Conservation (phyloP, 2,797 vertebrate genomes). For the Lutjanus campechanus region DNA sequence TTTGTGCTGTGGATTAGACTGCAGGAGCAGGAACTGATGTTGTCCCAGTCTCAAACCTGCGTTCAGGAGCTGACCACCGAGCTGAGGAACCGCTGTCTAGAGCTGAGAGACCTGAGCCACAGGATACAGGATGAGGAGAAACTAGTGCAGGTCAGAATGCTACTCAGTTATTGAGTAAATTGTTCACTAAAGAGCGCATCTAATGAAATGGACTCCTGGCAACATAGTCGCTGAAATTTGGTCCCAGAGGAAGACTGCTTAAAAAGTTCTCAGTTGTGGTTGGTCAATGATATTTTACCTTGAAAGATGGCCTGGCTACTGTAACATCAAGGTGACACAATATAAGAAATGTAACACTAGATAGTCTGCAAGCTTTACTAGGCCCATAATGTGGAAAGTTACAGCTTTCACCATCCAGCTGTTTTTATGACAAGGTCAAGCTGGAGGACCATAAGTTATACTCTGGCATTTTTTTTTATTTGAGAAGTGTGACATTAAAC, state of each 20-base stretch:
- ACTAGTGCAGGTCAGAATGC: slow-evolving; percentile 78
- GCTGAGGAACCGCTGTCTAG: slow-evolving; percentile 84
- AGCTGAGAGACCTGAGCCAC: slow-evolving; percentile 78
- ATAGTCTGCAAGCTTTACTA: not conserved
- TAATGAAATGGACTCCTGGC: not conserved
- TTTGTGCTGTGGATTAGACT: slow-evolving; percentile 65
- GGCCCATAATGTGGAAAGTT: not conserved
- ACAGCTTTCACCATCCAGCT: not conserved
- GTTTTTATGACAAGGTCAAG: not conserved
- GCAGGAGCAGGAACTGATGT: slow-evolving; percentile 75
- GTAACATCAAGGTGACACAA: not conserved
- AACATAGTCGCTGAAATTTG: not conserved
- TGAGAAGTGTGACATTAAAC: too few relatives aligned
- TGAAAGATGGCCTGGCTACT: not conserved
- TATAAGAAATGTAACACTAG: not conserved
- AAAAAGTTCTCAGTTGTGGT: not conserved
- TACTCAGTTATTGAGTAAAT: not conserved
- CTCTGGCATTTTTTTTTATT: not conserved
- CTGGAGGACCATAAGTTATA: not conserved
- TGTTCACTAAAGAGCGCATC: not conserved
- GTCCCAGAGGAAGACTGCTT: not conserved
- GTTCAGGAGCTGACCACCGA: slow-evolving; percentile 86
- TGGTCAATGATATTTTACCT: not conserved
- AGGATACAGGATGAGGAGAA: slow-evolving; percentile 79
- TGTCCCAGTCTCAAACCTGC: slow-evolving; percentile 84